These are phyloP conservation scores for Lordiphosa collinella DNA, from an alignment of 1,140 invertebrate genomes.

Conservation along the genomic window DNA sequence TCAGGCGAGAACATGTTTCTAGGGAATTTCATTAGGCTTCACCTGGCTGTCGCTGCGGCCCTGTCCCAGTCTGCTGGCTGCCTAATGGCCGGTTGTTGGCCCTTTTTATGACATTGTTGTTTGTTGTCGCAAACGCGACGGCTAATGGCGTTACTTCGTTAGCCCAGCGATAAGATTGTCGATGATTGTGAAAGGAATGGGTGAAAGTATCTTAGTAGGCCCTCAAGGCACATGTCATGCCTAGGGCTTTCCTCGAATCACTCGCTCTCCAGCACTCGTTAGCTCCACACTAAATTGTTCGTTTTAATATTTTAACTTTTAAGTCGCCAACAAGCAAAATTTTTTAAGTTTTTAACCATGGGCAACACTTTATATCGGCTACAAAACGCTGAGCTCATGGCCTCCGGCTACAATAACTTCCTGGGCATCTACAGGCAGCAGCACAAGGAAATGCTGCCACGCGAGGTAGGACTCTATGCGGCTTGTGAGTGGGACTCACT, in stretches of 20 bases:
- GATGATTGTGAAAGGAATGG: not conserved
- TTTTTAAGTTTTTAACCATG: not conserved
- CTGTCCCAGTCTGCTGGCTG: not conserved
- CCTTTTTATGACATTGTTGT: slow-evolving; percentile 53
- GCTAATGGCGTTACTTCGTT: slow-evolving; percentile 76
- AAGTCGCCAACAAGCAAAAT: too few species aligned
- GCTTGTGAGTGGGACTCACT: not conserved
- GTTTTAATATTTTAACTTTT: too few species aligned
- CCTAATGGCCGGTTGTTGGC: slow-evolving; percentile 60
- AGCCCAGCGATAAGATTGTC: slow-evolving; percentile 67
- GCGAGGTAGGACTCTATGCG: not conserved
- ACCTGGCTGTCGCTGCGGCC: slow-evolving; percentile 5
- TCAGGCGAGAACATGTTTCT: slow-evolving; percentile 79
- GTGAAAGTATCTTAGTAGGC: not conserved
- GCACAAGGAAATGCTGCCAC: not conserved
- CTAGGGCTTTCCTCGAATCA: too few species aligned
- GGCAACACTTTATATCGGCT: not conserved
- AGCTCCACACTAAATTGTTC: too few species aligned
- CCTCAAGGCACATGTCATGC: not conserved
- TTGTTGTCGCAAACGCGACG: slow-evolving; percentile 48
- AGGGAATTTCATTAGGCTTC: slow-evolving; percentile 75
- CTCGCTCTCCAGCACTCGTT: too few species aligned
- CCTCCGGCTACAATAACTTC: not conserved
- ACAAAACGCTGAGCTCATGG: not conserved
- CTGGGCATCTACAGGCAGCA: not conserved